Conservation (phyloP, 2,113 vertebrate species). For the zebrafish (Danio rerio) region GRCz12tu NC_133180.1:59814501-59815000, state of each 20-base stretch:
- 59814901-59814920: no score
- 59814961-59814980: not conserved
- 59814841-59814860: not conserved
- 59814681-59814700: not conserved
- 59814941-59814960: not conserved
- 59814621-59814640: not conserved
- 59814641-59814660: not conserved
- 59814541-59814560: not conserved
- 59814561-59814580: not conserved
- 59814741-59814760: not conserved
- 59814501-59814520: not conserved
- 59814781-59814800: not conserved
- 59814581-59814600: slow-evolving; percentile 29
- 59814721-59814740: not conserved
- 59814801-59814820: not conserved
- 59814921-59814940: not conserved
- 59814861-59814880: not conserved
- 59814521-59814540: slow-evolving; percentile 3
- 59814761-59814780: not conserved
- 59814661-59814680: no score
- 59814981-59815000: not conserved
- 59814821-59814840: not conserved
- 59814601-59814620: not conserved
- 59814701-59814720: not conserved
- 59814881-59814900: not conserved